phyloP scores from a whole-genome alignment of 2,797 vertebrate species.

The Scolopax bukidnonensis region DNA sequence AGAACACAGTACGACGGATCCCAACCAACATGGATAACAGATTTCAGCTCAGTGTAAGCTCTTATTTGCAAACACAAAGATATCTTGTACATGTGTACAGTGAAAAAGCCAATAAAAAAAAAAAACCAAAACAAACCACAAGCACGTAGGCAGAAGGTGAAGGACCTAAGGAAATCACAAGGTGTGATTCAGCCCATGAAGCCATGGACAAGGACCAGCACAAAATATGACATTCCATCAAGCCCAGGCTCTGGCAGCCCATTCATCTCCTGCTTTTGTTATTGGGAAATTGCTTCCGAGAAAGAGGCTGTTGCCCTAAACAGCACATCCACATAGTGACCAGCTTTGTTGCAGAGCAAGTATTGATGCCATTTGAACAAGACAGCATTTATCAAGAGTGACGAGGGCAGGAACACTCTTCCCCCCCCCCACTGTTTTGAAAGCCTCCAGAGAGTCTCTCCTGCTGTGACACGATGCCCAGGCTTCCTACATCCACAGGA shows the following conservation, averaged over 20 bases:
- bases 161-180: not conserved
- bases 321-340: not conserved
- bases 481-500: not conserved
- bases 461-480: not conserved
- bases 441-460: not conserved
- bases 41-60: not conserved
- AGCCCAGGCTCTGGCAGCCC: not conserved
- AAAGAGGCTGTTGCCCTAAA: not conserved
- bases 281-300: constrained; percentile 16
- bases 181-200: not conserved
- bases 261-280: constrained; percentile 30
- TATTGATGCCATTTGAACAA: not conserved
- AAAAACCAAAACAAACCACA: not conserved
- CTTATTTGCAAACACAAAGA: not conserved
- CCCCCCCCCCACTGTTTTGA: accelerated
- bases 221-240: not conserved
- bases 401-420: not conserved
- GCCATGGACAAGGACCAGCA: not conserved
- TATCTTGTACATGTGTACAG: not conserved
- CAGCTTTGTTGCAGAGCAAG: not conserved
- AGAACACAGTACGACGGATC: not conserved
- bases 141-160: not conserved
- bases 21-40: accelerated
- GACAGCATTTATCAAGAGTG: not conserved
- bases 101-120: not conserved